Percentiles rank a stretch among this genome's conserved stretches.
Conservation (phyloP, 2,888 invertebrate genomes). For the Drosophila formosana region DNA sequence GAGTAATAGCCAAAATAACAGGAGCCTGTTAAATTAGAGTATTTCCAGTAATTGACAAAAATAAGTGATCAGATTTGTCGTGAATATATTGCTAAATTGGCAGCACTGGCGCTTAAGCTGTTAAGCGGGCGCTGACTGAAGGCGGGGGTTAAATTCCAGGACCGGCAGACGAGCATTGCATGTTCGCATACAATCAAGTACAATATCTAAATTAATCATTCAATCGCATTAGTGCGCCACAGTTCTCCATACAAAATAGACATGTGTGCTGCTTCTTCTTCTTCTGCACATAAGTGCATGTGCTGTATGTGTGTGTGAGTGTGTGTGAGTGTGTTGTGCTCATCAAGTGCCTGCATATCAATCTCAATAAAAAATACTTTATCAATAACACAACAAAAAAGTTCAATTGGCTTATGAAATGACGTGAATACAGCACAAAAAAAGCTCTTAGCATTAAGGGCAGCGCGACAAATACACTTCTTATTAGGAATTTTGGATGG, state of each 20-base stretch:
- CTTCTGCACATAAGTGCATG: not conserved
- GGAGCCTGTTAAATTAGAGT: too few species aligned
- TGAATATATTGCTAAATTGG: too few species aligned
- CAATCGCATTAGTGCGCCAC: conserved; percentile 53
- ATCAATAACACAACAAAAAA: conserved; percentile 40
- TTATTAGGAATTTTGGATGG: too few species aligned
- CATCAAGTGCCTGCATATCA: conserved; percentile 33
- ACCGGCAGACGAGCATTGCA: conserved; percentile 49
- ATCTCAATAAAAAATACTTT: conserved; percentile 28
- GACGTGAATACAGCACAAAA: conserved; percentile 3
- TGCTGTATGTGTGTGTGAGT: not conserved
- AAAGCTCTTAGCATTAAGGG: conserved; percentile 4
- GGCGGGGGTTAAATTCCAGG: conserved; percentile 8
- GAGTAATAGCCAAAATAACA: too few species aligned
- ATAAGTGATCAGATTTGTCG: too few species aligned
- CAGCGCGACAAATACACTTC: not conserved
- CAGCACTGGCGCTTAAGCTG: too few species aligned
- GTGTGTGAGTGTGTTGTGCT: conserved; percentile 5
- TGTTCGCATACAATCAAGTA: conserved; percentile 61
- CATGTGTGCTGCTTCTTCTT: conserved; percentile 1
- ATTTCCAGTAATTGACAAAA: too few species aligned
- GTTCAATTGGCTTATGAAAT: conserved; percentile 25
- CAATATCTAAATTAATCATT: conserved; percentile 65
- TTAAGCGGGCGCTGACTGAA: not conserved
- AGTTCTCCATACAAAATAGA: conserved; percentile 14